Evolutionary conservation across 2,113 vertebrate species (phyloP), one percentile per base, ranked within the genome.

Genomic region (Sitta europaea): DNA sequence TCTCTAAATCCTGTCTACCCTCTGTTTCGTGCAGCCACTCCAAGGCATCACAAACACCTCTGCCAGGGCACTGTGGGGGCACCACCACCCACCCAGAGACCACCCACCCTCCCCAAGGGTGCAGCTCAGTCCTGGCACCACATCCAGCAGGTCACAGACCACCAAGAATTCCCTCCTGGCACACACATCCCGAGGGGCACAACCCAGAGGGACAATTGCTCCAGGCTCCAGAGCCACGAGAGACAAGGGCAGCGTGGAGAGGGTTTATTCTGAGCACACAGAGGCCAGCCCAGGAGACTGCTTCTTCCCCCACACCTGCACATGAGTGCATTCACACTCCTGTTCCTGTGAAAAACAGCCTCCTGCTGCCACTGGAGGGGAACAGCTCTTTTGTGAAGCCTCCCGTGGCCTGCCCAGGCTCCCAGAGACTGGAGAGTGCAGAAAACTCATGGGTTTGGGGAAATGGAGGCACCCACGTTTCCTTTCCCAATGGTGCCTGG

Each of bases 131-230:
- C 43, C 17, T 45, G 63, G 48, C 54, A 59, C 18, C 31, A 4
- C 0, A 0, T 65, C 43, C 65, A 70, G 59, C 1, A 0, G n/a
- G 42, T 28, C 59, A 43, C 45, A 65, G 40, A 27, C 16, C 16
- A 27, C 21, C 29, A 68, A 13, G 58, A 10, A 8, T 7, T 13
- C 7, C 35, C 8, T 65, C 1, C 1, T 29, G 28, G 24, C 2
- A 74, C 29, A 28, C 6, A 29, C 23, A 63, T 11, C 58, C 48
- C 53, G 55, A 73, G 66, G 14, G 40, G 3, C 28, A 68, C 1
- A 43, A 22, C 28, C 24, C 51, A 17, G 22, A n/a, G n/a, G 76
- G 24, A 85, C 16, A 70, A 36, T 4, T 62, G 12, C 21, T 75
- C 6, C 66, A 50, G 31, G 36, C 6, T 35, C 65, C 42, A 25